Conservation (phyloP, 2,888 invertebrate species). For the Gonocerus acuteangulatus region DNA sequence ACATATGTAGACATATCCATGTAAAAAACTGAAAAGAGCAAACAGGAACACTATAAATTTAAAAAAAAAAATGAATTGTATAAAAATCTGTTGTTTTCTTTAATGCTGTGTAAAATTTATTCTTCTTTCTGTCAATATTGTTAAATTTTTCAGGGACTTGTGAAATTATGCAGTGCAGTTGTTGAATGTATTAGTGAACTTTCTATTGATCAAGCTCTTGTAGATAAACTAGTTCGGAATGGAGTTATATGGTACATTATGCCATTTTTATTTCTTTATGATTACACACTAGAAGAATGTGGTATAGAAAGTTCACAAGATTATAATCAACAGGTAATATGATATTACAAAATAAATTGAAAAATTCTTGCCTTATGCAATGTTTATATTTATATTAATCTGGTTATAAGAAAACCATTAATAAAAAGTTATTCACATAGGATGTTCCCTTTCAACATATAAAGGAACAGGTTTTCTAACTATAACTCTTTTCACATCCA, state of each 20-base stretch:
- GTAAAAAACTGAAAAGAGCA: too few relatives aligned
- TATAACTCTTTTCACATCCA: too few relatives aligned
- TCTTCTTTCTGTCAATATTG: too few relatives aligned
- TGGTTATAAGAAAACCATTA: neutral
- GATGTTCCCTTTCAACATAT: neutral
- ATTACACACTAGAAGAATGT: constrained; percentile 94
- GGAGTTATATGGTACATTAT: constrained; percentile 90
- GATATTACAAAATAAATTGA: neutral
- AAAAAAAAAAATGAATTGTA: too few relatives aligned
- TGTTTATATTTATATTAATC: neutral
- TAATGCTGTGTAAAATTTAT: too few relatives aligned
- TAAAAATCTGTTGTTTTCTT: too few relatives aligned
- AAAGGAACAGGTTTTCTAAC: neutral
- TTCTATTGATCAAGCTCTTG: constrained; percentile 75
- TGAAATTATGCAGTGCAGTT: constrained; percentile 74
- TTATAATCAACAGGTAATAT: constrained; percentile 71
- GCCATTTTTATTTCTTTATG: constrained; percentile 85
- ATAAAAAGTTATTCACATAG: neutral
- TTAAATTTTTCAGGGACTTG: constrained; percentile 67
- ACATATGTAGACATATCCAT: too few relatives aligned
- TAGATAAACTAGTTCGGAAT: constrained; percentile 71
- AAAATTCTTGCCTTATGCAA: neutral
- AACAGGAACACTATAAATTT: too few relatives aligned
- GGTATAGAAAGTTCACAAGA: constrained; percentile 80
- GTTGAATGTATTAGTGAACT: constrained; percentile 85